Conservation (phyloP, 2,888 invertebrate genomes). For the Ophion ellenae region DNA sequence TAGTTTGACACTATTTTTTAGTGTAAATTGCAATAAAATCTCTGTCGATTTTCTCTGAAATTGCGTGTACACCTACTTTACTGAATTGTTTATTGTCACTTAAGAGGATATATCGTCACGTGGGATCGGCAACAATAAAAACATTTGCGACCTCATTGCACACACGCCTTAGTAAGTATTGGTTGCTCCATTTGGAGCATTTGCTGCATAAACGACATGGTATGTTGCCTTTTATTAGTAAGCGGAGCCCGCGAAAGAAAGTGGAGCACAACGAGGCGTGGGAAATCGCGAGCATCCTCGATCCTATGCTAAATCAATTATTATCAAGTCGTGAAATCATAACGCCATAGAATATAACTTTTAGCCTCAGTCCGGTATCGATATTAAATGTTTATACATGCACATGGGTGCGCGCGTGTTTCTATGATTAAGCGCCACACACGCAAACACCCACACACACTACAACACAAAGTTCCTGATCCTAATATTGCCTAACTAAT, state of each 20-base stretch:
- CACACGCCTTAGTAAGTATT: not conserved
- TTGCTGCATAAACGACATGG: not conserved
- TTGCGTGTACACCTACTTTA: not conserved
- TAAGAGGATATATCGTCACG: not conserved
- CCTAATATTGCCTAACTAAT: too few relatives aligned
- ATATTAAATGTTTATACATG: not conserved
- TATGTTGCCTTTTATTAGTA: not conserved
- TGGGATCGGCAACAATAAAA: not conserved
- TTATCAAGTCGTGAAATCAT: not conserved
- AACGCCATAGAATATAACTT: not conserved
- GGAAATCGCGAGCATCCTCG: not conserved
- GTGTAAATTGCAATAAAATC: not conserved
- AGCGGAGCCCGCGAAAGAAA: conserved; percentile 3
- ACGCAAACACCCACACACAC: too few relatives aligned
- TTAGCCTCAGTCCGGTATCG: not conserved
- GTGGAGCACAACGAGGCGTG: conserved; percentile 5
- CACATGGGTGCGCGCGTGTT: not conserved
- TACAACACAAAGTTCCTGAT: too few relatives aligned
- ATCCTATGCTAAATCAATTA: conserved; percentile 18
- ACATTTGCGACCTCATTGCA: not conserved
- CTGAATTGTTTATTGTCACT: not conserved
- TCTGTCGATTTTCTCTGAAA: not conserved
- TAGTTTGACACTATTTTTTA: not conserved
- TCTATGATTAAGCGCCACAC: not conserved
- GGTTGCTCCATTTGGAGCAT: not conserved